These are phyloP conservation scores for Lamproptera curius DNA, from an alignment of 2,888 invertebrate species.

Conservation along the genomic window DNA sequence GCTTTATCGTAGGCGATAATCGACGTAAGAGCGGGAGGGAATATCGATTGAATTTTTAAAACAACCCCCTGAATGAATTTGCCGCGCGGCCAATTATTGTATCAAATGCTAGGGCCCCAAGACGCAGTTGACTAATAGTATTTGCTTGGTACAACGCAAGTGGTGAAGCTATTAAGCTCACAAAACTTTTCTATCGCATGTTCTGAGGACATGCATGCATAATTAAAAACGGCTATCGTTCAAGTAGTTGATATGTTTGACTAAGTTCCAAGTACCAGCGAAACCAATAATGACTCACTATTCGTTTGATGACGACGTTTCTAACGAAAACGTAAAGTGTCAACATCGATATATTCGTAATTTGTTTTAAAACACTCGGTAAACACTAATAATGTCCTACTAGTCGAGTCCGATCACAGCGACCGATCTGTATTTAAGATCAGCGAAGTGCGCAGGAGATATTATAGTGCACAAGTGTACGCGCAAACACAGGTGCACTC, in stretches of 20 bases:
- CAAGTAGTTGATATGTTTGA: conserved; percentile 56
- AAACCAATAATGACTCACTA: conserved; percentile 36
- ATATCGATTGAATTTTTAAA: conserved; percentile 64
- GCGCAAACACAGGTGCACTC: too few relatives aligned
- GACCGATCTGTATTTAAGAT: too few relatives aligned
- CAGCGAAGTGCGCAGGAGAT: too few relatives aligned
- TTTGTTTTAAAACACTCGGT: too few relatives aligned
- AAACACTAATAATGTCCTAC: too few relatives aligned
- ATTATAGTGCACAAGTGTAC: too few relatives aligned
- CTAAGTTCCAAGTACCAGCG: conserved; percentile 40
- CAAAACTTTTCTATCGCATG: conserved; percentile 43
- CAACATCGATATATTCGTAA: too few relatives aligned
- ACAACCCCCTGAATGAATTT: conserved; percentile 53
- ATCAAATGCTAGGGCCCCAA: conserved; percentile 54
- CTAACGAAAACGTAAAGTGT: conserved; percentile 29
- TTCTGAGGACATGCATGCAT: conserved; percentile 43
- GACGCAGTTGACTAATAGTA: conserved; percentile 45
- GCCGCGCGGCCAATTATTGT: conserved; percentile 45
- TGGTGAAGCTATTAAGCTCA: conserved; percentile 49
- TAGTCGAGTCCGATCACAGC: too few relatives aligned
- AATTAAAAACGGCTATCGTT: conserved; percentile 49
- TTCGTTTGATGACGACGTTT: conserved; percentile 35
- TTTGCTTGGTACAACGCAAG: conserved; percentile 46
- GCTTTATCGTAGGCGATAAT: conserved; percentile 26
- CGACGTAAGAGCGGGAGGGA: conserved; percentile 35